A percentile compares a stretch with the other conserved stretches of the same genome.
phyloP scores from a whole-genome alignment of 2,888 invertebrate genomes.

The Drosophila setosimentum region DNA sequence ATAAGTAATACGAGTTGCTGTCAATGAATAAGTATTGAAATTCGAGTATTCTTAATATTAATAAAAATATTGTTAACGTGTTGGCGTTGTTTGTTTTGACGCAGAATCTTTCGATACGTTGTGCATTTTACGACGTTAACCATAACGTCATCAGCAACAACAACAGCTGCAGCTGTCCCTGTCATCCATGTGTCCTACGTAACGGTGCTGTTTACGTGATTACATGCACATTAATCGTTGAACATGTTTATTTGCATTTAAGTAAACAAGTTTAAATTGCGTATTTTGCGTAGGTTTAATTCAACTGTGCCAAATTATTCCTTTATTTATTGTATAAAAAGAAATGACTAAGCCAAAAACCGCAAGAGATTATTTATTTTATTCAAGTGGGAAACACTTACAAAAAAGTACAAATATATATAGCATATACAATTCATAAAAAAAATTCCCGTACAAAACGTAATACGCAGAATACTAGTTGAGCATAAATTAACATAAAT shows the following conservation, averaged over 20 bases:
- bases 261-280: constrained; percentile 22
- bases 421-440: not conserved
- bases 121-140: constrained; percentile 7
- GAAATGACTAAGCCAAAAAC: constrained; percentile 8
- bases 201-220: constrained; percentile 11
- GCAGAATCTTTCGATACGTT: constrained; percentile 12
- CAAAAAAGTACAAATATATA: constrained; percentile 9
- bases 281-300: constrained; percentile 27
- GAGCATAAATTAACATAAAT: constrained; percentile 5
- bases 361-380: constrained; percentile 26
- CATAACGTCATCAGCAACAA: constrained; percentile 23
- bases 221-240: not conserved
- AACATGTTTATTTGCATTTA: constrained; percentile 8
- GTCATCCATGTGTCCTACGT: constrained; percentile 12
- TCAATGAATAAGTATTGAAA: constrained; percentile 33
- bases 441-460: not conserved
- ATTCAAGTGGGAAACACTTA: constrained; percentile 29
- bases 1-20: constrained; percentile 39
- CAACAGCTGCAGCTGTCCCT: not conserved
- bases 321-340: constrained; percentile 48
- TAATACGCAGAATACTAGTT: not conserved
- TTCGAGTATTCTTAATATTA: constrained; percentile 48
- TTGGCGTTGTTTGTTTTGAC: constrained; percentile 20
- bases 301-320: constrained; percentile 21
- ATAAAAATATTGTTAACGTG: constrained; percentile 42